Conservation (phyloP, 2,797 vertebrate species). For the Gobio occitaniae region DNA sequence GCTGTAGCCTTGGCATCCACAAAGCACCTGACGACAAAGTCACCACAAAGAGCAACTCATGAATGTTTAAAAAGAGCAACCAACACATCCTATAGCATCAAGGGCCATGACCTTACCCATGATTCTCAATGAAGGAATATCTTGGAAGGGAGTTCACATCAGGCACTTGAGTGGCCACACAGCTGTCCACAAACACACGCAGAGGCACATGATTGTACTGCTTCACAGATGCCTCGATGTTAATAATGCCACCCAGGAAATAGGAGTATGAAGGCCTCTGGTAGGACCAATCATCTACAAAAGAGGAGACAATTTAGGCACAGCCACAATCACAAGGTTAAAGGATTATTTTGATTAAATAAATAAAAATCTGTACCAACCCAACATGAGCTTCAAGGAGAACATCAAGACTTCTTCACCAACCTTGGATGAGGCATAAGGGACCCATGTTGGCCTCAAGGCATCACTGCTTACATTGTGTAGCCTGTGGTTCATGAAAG, state of each 20-base stretch:
- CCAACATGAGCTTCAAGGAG: too few species aligned
- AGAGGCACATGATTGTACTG: constrained; percentile 29
- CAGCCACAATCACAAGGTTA: accelerated
- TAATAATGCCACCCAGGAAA: background rate
- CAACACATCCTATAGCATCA: accelerated
- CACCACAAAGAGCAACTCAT: background rate
- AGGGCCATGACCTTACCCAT: constrained; percentile 8
- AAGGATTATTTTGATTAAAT: too few species aligned
- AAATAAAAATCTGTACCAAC: too few species aligned
- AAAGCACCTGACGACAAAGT: background rate
- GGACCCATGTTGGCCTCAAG: too few species aligned
- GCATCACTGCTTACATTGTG: too few species aligned
- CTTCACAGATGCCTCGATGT: background rate
- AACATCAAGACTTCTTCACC: too few species aligned
- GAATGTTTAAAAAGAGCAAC: background rate
- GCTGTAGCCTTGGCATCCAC: too few species aligned
- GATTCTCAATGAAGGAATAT: constrained; percentile 49
- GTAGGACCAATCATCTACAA: constrained; percentile 36
- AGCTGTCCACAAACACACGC: constrained; percentile 30
- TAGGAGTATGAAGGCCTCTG: constrained; percentile 32
- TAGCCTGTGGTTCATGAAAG: too few species aligned
- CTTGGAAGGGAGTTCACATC: constrained; percentile 24
- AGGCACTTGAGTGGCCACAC: constrained; percentile 67
- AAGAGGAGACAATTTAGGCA: background rate
- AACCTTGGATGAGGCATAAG: too few species aligned